Percentiles rank a stretch among this genome's conserved stretches.
Conservation (phyloP, 2,113 vertebrate species). For the Melanotaenia duboulayi region DNA sequence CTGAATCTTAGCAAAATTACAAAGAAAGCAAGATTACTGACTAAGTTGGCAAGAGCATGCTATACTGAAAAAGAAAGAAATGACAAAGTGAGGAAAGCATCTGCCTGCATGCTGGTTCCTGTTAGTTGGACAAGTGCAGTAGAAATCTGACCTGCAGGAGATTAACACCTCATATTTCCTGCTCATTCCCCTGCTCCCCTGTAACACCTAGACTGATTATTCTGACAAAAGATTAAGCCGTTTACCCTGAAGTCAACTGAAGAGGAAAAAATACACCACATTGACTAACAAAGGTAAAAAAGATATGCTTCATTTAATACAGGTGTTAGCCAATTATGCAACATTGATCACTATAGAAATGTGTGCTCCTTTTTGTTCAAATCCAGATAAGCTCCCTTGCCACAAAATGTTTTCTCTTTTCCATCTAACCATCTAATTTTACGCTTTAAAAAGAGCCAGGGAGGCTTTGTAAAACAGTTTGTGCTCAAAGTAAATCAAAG, state of each 20-base stretch:
- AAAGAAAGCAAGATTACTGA: not conserved
- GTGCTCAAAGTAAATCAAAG: constrained; percentile 74
- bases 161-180: constrained; percentile 41
- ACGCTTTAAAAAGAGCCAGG: constrained; percentile 44
- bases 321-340: constrained; percentile 58
- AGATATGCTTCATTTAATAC: constrained; percentile 64
- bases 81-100: not conserved
- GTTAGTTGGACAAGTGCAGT: constrained; percentile 12
- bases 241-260: constrained; percentile 55
- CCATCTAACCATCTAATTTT: constrained; percentile 60
- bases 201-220: constrained; percentile 16
- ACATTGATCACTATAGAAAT: constrained; percentile 71
- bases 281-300: constrained; percentile 68
- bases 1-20: not conserved
- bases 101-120: constrained; percentile 14
- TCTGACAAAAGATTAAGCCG: constrained; percentile 32
- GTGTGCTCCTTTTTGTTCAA: constrained; percentile 57
- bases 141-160: constrained; percentile 27
- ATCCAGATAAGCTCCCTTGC: constrained; percentile 66
- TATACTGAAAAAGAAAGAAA: constrained; percentile 10
- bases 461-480: constrained; percentile 41
- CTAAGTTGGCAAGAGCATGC: not conserved
- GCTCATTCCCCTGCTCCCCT: constrained; percentile 33
- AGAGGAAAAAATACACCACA: constrained; percentile 57
- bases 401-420: constrained; percentile 49